Conservation (phyloP, 2,888 invertebrate genomes). For the Perizoma flavofasciatum region DNA sequence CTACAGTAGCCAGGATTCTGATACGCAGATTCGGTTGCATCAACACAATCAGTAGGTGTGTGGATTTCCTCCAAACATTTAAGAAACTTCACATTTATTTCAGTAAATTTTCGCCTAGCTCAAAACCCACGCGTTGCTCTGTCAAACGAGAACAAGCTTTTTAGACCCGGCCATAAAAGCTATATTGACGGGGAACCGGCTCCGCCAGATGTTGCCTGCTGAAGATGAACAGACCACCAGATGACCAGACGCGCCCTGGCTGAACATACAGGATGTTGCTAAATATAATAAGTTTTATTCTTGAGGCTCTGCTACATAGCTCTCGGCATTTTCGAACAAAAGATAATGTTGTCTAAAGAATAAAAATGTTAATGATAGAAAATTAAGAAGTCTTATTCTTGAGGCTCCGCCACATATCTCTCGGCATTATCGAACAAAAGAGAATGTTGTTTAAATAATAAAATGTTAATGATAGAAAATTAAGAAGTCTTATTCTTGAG, state of each 20-base stretch:
- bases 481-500: too few relatives aligned
- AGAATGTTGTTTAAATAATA: too few relatives aligned
- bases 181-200: not conserved
- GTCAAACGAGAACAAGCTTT: constrained; percentile 9
- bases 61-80: constrained; percentile 21
- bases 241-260: constrained; percentile 36
- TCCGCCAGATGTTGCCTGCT: constrained; percentile 32
- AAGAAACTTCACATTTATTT: constrained; percentile 20
- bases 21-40: too few relatives aligned
- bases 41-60: constrained; percentile 1
- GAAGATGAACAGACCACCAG: constrained; percentile 41
- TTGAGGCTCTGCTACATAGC: too few relatives aligned
- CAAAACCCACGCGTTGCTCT: not conserved
- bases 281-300: constrained; percentile 4
- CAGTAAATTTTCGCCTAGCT: constrained; percentile 28
- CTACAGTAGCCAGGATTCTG: too few relatives aligned
- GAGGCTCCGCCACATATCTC: too few relatives aligned
- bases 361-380: too few relatives aligned
- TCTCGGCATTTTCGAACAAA: too few relatives aligned
- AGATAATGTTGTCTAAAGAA: too few relatives aligned
- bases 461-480: too few relatives aligned
- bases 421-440: too few relatives aligned
- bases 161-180: not conserved
- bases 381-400: too few relatives aligned
- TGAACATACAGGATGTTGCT: constrained; percentile 27